Conservation (phyloP, 2,797 vertebrate genomes). For the Hafferia zeledoni region DNA sequence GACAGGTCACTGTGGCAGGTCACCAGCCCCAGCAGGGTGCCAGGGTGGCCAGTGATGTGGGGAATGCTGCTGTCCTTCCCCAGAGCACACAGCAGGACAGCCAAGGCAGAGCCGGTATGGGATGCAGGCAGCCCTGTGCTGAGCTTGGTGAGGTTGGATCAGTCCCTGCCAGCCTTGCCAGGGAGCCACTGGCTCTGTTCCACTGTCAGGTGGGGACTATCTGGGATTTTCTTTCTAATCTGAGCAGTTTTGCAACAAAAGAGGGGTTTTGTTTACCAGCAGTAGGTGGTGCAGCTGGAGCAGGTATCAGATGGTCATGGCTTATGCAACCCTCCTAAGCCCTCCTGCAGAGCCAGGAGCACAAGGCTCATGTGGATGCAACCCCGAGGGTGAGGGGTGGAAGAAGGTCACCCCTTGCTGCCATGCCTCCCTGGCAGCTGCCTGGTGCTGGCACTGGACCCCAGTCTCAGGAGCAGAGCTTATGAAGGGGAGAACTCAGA, state of each 20-base stretch:
- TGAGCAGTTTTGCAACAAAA: neutral
- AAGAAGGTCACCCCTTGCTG: neutral
- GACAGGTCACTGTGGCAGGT: fast-evolving
- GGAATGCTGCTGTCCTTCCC: neutral
- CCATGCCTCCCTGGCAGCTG: neutral
- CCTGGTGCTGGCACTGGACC: fast-evolving
- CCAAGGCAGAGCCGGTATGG: fast-evolving
- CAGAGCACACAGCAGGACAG: neutral
- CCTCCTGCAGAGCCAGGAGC: neutral
- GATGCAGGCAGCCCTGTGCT: neutral
- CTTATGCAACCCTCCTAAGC: neutral
- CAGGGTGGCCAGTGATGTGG: neutral
- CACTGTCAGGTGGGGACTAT: neutral
- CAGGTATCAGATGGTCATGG: neutral
- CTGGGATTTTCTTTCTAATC: conserved; percentile 26
- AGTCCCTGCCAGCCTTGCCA: neutral
- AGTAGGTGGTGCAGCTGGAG: neutral
- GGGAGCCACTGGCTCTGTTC: neutral
- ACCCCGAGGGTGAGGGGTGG: neutral
- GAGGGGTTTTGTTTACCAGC: neutral
- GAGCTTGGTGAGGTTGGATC: neutral
- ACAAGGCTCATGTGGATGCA: neutral
- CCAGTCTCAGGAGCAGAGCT: neutral
- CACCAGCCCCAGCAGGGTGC: neutral
- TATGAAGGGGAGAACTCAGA: fast-evolving